Conservation (phyloP, 2,113 vertebrate genomes). For the Ifrita kowaldi region DNA sequence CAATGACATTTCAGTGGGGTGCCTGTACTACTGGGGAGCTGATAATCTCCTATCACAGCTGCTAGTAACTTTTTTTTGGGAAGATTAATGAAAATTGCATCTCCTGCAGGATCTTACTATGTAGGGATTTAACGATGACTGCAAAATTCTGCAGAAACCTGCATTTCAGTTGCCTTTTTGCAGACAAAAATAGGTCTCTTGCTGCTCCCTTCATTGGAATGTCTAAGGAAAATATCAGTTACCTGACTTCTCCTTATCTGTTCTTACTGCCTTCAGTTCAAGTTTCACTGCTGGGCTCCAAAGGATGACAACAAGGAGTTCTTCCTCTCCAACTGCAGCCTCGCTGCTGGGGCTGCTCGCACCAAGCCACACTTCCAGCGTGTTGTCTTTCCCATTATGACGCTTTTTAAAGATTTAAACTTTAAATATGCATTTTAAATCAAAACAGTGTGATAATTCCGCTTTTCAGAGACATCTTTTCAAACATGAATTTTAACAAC, state of each 20-base stretch:
- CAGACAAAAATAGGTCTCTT: neutral
- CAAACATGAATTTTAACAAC: neutral
- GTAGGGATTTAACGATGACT: neutral
- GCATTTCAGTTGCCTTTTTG: neutral
- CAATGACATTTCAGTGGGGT: neutral
- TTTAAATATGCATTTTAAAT: neutral
- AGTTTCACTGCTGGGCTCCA: accelerated
- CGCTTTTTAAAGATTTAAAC: neutral
- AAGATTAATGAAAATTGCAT: neutral
- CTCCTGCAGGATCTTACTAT: neutral
- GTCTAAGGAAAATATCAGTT: neutral
- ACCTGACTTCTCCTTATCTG: neutral
- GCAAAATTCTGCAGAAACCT: neutral
- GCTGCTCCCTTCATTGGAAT: neutral
- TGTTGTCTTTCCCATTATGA: neutral
- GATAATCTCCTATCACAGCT: neutral
- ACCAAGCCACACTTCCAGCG: neutral
- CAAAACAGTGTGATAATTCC: neutral
- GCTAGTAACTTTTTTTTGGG: neutral
- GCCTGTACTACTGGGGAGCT: neutral
- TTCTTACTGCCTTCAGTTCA: neutral
- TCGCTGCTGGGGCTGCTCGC: neutral
- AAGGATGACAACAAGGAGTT: neutral
- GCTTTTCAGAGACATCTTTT: neutral
- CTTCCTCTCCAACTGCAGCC: neutral